These are phyloP conservation scores for Holacanthus passer DNA, from an alignment of 2,113 vertebrate genomes.

Conservation along the genomic window DNA sequence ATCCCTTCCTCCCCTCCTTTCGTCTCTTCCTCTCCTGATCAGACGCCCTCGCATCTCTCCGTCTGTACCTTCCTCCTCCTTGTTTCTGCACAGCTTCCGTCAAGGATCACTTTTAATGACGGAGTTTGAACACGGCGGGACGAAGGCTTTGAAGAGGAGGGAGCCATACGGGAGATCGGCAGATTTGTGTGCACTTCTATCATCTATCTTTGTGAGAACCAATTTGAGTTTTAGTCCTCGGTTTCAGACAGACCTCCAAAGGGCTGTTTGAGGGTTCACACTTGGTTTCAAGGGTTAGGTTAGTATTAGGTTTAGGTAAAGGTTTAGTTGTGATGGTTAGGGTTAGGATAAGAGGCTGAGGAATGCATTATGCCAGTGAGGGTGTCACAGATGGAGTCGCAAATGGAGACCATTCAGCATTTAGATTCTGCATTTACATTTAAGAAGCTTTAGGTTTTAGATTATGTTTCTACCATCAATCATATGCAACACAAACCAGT, in stretches of 20 bases:
- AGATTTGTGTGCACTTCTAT: conserved; percentile 14
- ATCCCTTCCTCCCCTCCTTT: neutral
- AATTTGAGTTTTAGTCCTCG: too few relatives aligned
- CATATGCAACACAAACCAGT: neutral
- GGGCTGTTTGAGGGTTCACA: too few relatives aligned
- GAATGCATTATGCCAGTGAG: too few relatives aligned
- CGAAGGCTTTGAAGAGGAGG: conserved; percentile 44
- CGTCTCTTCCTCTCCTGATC: neutral
- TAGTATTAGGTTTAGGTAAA: too few relatives aligned
- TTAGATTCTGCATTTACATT: neutral
- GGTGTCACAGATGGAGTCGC: too few relatives aligned
- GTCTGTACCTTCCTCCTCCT: conserved; percentile 1
- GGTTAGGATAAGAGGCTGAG: too few relatives aligned
- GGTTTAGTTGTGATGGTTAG: too few relatives aligned
- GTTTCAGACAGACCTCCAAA: too few relatives aligned
- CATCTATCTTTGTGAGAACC: too few relatives aligned
- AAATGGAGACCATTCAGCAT: neutral
- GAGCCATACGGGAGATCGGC: neutral
- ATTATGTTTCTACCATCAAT: neutral
- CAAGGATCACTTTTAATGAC: conserved; percentile 58
- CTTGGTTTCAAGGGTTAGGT: too few relatives aligned
- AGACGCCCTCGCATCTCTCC: conserved; percentile 8
- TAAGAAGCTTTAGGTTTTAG: neutral
- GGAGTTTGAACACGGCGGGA: conserved; percentile 31
- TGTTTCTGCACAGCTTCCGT: conserved; percentile 30